Conservation (phyloP, 2,113 vertebrate genomes). For the Lota lota region DNA sequence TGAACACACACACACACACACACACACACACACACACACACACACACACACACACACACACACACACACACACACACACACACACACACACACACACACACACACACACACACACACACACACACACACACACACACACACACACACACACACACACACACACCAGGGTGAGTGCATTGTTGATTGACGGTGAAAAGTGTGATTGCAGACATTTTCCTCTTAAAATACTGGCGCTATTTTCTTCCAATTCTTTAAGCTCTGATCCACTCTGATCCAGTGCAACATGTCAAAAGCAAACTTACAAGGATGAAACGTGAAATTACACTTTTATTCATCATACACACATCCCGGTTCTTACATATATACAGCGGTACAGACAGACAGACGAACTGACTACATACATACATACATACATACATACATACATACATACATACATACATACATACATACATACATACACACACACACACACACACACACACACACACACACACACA, state of each 20-base stretch:
- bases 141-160: background rate
- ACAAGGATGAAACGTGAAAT: too few relatives aligned
- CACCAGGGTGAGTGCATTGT: background rate
- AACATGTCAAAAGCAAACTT: too few relatives aligned
- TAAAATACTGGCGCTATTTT: too few relatives aligned
- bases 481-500: too few relatives aligned
- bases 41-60: background rate
- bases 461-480: too few relatives aligned
- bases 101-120: background rate
- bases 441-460: background rate
- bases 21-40: background rate
- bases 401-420: background rate
- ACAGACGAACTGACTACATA: background rate
- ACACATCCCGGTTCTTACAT: too few relatives aligned
- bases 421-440: background rate
- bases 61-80: background rate
- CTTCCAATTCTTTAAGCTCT: too few relatives aligned
- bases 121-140: background rate
- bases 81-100: background rate
- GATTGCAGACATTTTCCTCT: too few relatives aligned
- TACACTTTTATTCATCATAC: too few relatives aligned
- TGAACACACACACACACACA: background rate
- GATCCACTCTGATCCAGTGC: too few relatives aligned
- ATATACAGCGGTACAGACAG: background rate
- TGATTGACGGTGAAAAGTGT: background rate